Evolutionary conservation across 2,113 vertebrate genomes (phyloP), one percentile per base, ranked within the genome.

Genomic region (Brachyhypopomus occidentalis): DNA sequence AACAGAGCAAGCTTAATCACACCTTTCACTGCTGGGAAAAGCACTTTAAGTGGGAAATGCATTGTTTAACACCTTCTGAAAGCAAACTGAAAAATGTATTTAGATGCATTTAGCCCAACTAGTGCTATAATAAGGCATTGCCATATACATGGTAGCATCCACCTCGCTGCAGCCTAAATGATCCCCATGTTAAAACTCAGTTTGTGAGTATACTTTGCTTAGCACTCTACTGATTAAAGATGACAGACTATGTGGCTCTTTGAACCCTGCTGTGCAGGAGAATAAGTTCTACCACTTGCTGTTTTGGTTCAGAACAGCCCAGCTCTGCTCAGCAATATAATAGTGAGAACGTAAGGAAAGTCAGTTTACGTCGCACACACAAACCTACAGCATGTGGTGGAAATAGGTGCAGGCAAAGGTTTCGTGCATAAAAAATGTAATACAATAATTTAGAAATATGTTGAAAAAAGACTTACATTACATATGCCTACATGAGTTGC

Each of bases 201-300:
- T 67, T 25, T 81, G 71, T 38, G 48, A 69, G 36, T 22, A 27
- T 34, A 74, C 30, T 23, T 52, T 55, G 52, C 58, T 52, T 63
- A 27, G 25, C 52, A 52, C 71, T 60, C 41, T 79, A 16, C 60
- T 63, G 52, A 62, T 20, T 71, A 30, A 2, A 36, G 69, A 63
- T 83, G 56, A 5, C 58, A 30, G 38, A 41, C 55, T 74, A 17
- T 72, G 6, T 67, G 12, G 3, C 14, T 74, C 48, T 36, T n/a
- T 71, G 71, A 84, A 63, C 23, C 17, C 77, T 75, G 38, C 77
- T 70, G 63, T 69, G 19, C 22, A 41, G 59, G 27, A 56, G 23
- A 77, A 63, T 55, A 0, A 34, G 45, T 5, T 52, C 25, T 23
- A 36, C 73, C 25, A 17, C 76, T 17, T 62, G 56, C 4, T 30